Evolutionary conservation across 2,797 vertebrate genomes (phyloP).

Genomic region (Microctenopoma stevenorrisi): DNA sequence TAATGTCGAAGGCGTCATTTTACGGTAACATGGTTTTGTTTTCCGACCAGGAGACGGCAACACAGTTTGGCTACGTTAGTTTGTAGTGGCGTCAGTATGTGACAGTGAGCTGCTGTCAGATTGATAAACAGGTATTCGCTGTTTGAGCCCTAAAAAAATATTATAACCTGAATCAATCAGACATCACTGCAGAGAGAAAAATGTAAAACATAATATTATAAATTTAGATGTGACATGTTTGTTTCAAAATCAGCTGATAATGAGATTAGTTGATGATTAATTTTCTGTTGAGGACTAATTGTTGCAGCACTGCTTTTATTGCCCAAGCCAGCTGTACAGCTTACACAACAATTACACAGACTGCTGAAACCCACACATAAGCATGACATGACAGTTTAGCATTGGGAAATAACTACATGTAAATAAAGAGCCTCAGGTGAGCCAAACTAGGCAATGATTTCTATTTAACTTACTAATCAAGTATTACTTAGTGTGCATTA

Average conservation of each 20-base stretch:
- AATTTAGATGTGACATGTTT: background rate
- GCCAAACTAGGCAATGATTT: background rate
- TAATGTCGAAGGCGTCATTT: background rate
- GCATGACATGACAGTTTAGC: background rate
- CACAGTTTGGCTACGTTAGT: background rate
- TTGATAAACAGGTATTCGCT: background rate
- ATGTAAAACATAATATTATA: no score
- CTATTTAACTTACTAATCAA: background rate
- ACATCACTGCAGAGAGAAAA: background rate
- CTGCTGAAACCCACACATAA: background rate
- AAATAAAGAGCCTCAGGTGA: background rate
- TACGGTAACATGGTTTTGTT: slow-evolving; percentile 26
- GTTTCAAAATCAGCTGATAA: background rate
- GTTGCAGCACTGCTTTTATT: background rate
- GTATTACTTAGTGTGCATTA: no score
- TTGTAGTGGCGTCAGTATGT: background rate
- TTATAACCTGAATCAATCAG: background rate
- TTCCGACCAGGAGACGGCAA: slow-evolving; percentile 25
- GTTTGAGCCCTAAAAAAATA: background rate
- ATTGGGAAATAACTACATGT: background rate
- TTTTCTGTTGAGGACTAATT: background rate
- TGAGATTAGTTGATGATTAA: background rate
- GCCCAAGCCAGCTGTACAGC: background rate
- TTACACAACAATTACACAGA: background rate
- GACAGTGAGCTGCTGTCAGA: background rate